phyloP scores from a whole-genome alignment of 1,140 invertebrate genomes.

The Sinella curviseta region DNA sequence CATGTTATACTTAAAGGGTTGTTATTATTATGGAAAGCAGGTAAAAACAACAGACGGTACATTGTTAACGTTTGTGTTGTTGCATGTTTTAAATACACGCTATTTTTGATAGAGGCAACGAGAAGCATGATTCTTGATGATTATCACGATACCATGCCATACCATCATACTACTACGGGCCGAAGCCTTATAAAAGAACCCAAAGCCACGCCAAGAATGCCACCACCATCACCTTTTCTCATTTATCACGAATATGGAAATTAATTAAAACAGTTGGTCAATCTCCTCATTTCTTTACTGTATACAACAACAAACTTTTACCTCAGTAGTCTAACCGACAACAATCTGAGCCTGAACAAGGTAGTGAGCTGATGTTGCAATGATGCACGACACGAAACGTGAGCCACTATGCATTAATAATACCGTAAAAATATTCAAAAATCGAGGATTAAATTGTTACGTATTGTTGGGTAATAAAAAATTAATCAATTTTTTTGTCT shows the following conservation, averaged over 20 bases:
- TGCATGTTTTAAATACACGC: neutral
- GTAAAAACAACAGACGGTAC: slow-evolving; percentile 1
- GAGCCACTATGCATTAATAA: too few relatives aligned
- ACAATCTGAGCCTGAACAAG: too few relatives aligned
- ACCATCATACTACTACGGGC: too few relatives aligned
- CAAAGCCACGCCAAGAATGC: too few relatives aligned
- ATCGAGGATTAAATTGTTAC: neutral
- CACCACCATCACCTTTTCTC: neutral
- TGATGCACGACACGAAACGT: too few relatives aligned
- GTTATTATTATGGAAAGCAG: neutral
- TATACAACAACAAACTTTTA: too few relatives aligned
- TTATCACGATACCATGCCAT: too few relatives aligned
- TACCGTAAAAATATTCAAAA: neutral
- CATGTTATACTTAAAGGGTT: neutral
- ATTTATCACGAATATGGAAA: slow-evolving; percentile 14
- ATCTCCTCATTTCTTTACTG: neutral
- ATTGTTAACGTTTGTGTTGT: neutral
- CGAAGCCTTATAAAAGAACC: too few relatives aligned
- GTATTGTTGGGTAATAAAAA: neutral
- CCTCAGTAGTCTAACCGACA: too few relatives aligned
- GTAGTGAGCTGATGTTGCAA: too few relatives aligned
- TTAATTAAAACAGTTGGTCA: slow-evolving; percentile 18
- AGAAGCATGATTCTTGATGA: too few relatives aligned
- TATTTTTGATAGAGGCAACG: too few relatives aligned
- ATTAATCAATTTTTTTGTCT: neutral